phyloP scores from a whole-genome alignment of 2,797 vertebrate genomes.

The Knipowitschia caucasica region DNA sequence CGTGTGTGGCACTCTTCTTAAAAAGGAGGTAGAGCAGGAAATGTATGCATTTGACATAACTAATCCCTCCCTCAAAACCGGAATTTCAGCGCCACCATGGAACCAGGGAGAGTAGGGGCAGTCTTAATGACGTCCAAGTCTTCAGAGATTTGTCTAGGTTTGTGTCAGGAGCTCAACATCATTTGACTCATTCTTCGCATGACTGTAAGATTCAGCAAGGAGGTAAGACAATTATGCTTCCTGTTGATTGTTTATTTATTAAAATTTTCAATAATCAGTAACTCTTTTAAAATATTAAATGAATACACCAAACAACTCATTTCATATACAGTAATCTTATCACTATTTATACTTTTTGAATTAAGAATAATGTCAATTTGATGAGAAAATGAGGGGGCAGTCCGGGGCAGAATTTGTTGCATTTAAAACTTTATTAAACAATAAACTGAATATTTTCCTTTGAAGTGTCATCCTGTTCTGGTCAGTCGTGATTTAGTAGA shows the following conservation, averaged over 20 bases:
- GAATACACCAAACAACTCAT: background rate
- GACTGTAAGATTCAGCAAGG: constrained; percentile 13
- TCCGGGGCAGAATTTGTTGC: background rate
- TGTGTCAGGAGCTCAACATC: constrained; percentile 19
- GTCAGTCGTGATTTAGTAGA: constrained; percentile 32
- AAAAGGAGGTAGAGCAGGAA: constrained; percentile 36
- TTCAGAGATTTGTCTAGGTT: constrained; percentile 14
- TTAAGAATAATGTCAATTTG: background rate
- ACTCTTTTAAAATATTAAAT: background rate
- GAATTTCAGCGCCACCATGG: constrained; percentile 35
- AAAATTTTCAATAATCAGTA: background rate
- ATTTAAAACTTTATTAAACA: constrained; percentile 12
- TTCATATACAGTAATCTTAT: background rate
- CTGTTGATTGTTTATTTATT: constrained; percentile 1
- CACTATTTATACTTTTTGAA: background rate
- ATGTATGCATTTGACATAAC: constrained; percentile 23
- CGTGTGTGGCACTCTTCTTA: constrained; percentile 40
- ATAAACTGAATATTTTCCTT: constrained; percentile 11
- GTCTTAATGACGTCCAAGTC: constrained; percentile 32
- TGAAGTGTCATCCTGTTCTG: constrained; percentile 41
- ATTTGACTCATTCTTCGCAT: constrained; percentile 17
- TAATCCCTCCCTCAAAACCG: constrained; percentile 63
- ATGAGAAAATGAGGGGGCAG: background rate
- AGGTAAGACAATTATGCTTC: constrained; percentile 29
- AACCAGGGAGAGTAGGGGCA: constrained; percentile 36